These are phyloP conservation scores for Platycnemis pennipes DNA, from an alignment of 2,888 invertebrate genomes.

Conservation along the genomic window DNA sequence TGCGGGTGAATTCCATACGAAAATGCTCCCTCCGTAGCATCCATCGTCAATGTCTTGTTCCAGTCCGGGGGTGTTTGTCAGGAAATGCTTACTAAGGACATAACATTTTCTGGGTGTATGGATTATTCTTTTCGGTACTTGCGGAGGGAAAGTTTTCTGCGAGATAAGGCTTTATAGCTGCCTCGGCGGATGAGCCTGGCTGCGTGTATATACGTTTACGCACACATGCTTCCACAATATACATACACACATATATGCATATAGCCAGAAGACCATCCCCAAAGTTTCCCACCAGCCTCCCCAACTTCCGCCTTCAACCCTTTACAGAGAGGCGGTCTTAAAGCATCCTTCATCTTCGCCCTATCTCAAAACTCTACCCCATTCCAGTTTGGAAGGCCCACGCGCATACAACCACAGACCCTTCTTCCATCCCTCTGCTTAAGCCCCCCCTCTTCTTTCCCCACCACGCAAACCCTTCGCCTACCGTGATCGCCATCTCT, in stretches of 20 bases:
- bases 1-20: background rate
- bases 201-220: background rate
- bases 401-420: constrained; percentile 12
- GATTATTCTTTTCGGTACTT: background rate
- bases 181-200: background rate
- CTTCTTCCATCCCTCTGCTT: background rate
- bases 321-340: constrained; percentile 36
- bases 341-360: constrained; percentile 60
- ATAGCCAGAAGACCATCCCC: constrained; percentile 48
- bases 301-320: constrained; percentile 56
- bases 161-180: constrained; percentile 41
- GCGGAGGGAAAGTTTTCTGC: constrained; percentile 26
- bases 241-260: background rate
- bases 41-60: background rate
- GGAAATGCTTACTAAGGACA: constrained; percentile 21
- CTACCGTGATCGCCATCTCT: background rate
- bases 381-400: constrained; percentile 24
- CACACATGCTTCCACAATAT: background rate
- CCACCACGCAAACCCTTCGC: background rate
- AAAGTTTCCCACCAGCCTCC: constrained; percentile 33
- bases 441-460: background rate
- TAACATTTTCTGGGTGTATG: constrained; percentile 54
- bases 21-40: background rate
- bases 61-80: constrained; percentile 2
- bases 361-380: constrained; percentile 28